Evolutionary conservation across 2,113 vertebrate species (phyloP).

Genomic region (Pteropus alecto): DNA sequence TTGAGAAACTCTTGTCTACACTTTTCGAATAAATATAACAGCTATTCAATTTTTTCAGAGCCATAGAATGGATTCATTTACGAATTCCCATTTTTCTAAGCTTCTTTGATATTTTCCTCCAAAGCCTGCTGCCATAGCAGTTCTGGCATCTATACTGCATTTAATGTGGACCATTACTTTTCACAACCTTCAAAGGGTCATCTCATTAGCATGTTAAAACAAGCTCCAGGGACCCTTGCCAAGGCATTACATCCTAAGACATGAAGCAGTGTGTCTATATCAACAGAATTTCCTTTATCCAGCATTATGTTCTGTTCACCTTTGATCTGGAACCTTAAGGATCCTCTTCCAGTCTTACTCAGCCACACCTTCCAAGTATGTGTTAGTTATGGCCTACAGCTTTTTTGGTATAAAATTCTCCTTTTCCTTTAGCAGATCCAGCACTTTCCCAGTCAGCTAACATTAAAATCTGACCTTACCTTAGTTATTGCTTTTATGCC

Average conservation of each 20-base stretch:
- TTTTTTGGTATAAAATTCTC: neutral
- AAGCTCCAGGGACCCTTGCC: neutral
- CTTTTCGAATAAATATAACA: neutral
- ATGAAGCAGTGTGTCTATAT: neutral
- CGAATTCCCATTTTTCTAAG: neutral
- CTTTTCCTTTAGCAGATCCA: neutral
- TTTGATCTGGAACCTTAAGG: neutral
- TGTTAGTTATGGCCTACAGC: neutral
- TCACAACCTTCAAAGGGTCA: neutral
- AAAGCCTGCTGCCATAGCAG: too few relatives aligned
- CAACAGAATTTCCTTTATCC: neutral
- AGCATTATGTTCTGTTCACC: neutral
- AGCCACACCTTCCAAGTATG: neutral
- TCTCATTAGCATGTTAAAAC: neutral
- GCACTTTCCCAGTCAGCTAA: neutral
- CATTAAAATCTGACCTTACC: neutral
- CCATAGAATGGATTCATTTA: neutral
- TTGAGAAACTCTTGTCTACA: neutral
- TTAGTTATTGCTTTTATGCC: neutral
- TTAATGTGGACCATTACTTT: neutral
- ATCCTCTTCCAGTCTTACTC: neutral
- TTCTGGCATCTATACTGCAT: neutral
- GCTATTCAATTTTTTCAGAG: neutral
- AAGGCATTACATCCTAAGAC: neutral
- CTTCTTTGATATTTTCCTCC: neutral